These are phyloP conservation scores for Eueides isabella DNA, from an alignment of 1,140 invertebrate genomes.

Conservation along the genomic window DNA sequence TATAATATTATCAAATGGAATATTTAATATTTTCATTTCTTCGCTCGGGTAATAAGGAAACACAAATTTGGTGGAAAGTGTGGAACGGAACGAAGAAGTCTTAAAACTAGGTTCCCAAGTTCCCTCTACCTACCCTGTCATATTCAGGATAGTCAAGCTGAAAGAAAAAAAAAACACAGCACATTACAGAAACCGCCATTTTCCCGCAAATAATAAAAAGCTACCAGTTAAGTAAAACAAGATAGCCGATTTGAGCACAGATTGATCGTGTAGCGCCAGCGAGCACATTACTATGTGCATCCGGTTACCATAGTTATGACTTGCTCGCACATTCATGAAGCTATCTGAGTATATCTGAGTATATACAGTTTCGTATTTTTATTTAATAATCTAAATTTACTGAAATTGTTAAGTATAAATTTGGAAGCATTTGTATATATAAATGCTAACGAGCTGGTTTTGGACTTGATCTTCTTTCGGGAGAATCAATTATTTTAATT, in stretches of 20 bases:
- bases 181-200: too few relatives aligned
- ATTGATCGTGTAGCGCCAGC: conserved; percentile 21
- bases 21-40: too few relatives aligned
- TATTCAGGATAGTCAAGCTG: too few relatives aligned
- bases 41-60: too few relatives aligned
- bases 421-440: background rate
- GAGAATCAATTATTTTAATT: background rate
- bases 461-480: background rate
- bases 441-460: background rate
- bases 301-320: conserved; percentile 11
- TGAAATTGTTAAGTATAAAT: background rate
- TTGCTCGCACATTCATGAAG: conserved; percentile 19
- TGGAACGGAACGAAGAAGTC: too few relatives aligned
- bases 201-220: background rate
- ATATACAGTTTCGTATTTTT: background rate
- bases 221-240: background rate
- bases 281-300: conserved; percentile 32
- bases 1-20: too few relatives aligned
- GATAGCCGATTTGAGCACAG: conserved; percentile 5
- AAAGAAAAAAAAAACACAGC: too few relatives aligned
- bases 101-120: too few relatives aligned
- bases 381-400: background rate
- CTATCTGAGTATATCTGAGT: background rate
- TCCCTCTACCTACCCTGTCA: too few relatives aligned
- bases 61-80: too few relatives aligned